Evolutionary conservation across 1,140 invertebrate genomes (phyloP).

Genomic region (Lutraria rhynchaena): DNA sequence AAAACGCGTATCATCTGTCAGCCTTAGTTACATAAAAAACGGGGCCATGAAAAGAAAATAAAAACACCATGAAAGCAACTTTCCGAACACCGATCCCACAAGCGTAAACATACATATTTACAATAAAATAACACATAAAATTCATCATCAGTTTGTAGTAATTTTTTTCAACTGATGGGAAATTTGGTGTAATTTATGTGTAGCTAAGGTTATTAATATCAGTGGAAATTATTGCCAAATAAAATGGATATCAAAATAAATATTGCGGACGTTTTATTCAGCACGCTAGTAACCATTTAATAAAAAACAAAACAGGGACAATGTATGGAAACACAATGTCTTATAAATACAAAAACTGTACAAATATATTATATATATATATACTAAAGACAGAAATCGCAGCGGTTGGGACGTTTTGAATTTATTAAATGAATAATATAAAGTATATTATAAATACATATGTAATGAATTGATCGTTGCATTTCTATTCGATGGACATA

Average conservation of each 20-base stretch:
- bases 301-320: no score
- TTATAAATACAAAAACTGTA: no score
- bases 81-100: slow-evolving; percentile 20
- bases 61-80: slow-evolving; percentile 45
- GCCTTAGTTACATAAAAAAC: slow-evolving; percentile 47
- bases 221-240: neutral
- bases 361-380: no score
- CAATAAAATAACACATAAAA: slow-evolving; percentile 55
- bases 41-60: slow-evolving; percentile 40
- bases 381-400: no score
- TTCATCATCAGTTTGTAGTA: slow-evolving; percentile 15
- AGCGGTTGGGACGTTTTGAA: no score
- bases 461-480: no score
- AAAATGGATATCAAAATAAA: neutral
- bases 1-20: slow-evolving; percentile 49
- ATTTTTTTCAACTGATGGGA: neutral
- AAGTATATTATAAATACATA: no score
- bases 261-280: no score
- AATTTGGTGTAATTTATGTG: neutral
- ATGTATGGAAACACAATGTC: no score
- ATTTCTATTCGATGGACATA: no score
- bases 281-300: no score
- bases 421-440: no score
- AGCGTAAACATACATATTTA: slow-evolving; percentile 37
- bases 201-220: neutral